Evolutionary conservation across 2,888 invertebrate genomes (phyloP), one percentile per base, ranked within the genome.

Genomic region (Ametastegia equiseti): DNA sequence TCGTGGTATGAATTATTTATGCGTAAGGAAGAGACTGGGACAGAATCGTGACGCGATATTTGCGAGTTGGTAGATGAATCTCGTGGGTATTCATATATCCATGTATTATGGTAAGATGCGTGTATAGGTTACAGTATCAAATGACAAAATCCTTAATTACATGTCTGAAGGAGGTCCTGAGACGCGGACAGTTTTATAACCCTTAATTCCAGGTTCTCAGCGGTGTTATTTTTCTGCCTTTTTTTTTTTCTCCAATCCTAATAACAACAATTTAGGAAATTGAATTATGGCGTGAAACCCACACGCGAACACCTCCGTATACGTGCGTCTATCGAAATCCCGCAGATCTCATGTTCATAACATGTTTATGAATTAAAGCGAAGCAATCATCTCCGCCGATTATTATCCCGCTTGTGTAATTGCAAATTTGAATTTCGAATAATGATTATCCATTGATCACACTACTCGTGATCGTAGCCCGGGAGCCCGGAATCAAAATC

Each of bases 1-100:
- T 63, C 45, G 27, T 78, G 82, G 81, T 85, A 89, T 89, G 88
- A 89, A 89, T 89, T 88, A 89, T 89, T 89, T 87, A 89, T 88
- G 84, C 82, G 73, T 65, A 54, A 60, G 60, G 60, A 60, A 6
- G 13, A 2, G n/a, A 33, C 13, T 6, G 23, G n/a, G 11, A 23
- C 19, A 65, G 36, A 36, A 11, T 42, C 42, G 19, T 11, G 42
- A 42, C 30, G 71, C 30, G 47, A 71, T 45, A 71, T 71, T 71
- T 47, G 71, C 71, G 39, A 67, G 39, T 67, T 36, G 45, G 15
- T 71, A 45, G n/a, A 23, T 71, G 30, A 36, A 47, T n/a, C 42
- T 47, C 1, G 30, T 30, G 47, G 71, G 3, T 71, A 71, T 71
- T 27, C 47, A 47, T 47, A 36, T n/a, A 36, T 39, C 19, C 23